Conservation (phyloP, 2,797 vertebrate species). For the Sternotherus odoratus region DNA sequence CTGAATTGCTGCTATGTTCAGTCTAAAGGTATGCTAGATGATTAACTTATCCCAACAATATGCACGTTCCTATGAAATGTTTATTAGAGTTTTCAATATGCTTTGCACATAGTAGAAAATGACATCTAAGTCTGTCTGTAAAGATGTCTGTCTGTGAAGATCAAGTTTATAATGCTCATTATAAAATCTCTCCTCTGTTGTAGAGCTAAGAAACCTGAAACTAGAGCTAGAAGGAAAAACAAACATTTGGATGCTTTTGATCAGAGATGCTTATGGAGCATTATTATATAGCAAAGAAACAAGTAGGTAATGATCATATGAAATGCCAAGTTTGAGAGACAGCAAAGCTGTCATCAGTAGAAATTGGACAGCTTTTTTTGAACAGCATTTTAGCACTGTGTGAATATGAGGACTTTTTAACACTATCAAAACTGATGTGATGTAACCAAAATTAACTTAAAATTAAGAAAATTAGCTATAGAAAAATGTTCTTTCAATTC, state of each 20-base stretch:
- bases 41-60: background rate
- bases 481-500: background rate
- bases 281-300: constrained; percentile 22
- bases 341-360: background rate
- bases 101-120: background rate
- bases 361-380: background rate
- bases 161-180: constrained; percentile 21
- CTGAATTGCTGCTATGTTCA: constrained; percentile 19
- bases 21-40: background rate
- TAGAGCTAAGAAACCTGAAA: constrained; percentile 14
- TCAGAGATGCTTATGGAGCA: constrained; percentile 31
- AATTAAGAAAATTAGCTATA: constrained; percentile 11
- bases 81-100: constrained; percentile 24
- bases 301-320: constrained; percentile 2
- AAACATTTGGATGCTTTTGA: constrained; percentile 53
- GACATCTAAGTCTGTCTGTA: constrained; percentile 13
- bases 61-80: constrained; percentile 1
- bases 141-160: constrained; percentile 32
- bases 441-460: background rate
- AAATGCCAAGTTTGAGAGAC: constrained; percentile 16
- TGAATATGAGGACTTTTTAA: background rate
- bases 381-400: background rate
- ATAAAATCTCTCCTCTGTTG: constrained; percentile 37
- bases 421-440: background rate
- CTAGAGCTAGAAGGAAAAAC: constrained; percentile 30